Base-by-base conservation (phyloP, 1,140 invertebrate genomes). In the Drosophila ercepeae region DNA sequence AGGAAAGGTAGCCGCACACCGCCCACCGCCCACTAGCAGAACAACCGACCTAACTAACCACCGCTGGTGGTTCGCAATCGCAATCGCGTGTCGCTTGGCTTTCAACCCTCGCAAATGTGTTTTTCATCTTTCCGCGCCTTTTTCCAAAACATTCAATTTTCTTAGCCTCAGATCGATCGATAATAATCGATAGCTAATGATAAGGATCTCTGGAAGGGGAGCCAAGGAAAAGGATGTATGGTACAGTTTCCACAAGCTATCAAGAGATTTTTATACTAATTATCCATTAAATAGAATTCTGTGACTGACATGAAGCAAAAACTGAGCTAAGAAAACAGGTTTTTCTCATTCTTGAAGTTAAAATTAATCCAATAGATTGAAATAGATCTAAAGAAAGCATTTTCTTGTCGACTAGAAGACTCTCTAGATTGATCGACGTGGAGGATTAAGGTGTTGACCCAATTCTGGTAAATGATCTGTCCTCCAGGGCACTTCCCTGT, bases 21-120 rank as follows among this genome's bases (percentile, higher is more conserved):
- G 11, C 45, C 8, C 23, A 46, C n/a, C n/a, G n/a, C 44, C 27
- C 27, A 27, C 27, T 27, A 27, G 27, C 45, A n/a, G 19, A 39
- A 45, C 19, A 27, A 32, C 27, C 18, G 25, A 36, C 42, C 21
- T 14, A 64, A 64, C 61, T 67, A 67, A 67, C 63, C 63, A 67
- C 60, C 61, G 27, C 13, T 44, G 41, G 63, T n/a, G n/a, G n/a
- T n/a, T n/a, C n/a, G n/a, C n/a, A n/a, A n/a, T n/a, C n/a, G n/a
- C 67, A 67, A 67, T 67, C 63, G 63, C 63, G 46, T 67, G 63
- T 67, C 45, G 61, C 60, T 25, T 14, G 46, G 19, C 32, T 21
- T 67, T 67, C 63, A 67, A 67, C 63, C 63, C 63, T 44, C 63
- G 39, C 36, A 11, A 67, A 34, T 44, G 27, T 14, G 23, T 53